phyloP scores from a whole-genome alignment of 1,140 invertebrate species.

The Drosophila chauvacae region DNA sequence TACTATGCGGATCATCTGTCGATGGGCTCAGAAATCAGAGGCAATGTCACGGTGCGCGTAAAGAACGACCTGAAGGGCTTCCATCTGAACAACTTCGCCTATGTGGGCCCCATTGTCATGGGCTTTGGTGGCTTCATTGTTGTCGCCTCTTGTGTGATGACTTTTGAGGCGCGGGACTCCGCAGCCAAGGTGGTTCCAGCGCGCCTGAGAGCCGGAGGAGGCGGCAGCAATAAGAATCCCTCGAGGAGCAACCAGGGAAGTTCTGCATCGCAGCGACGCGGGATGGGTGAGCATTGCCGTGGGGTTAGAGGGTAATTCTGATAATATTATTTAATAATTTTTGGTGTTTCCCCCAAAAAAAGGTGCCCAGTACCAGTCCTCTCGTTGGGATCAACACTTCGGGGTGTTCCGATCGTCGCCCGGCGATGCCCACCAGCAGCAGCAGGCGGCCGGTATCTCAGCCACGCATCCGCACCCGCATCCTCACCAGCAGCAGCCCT shows the following conservation, averaged over 20 bases:
- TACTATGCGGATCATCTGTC: conserved; percentile 94
- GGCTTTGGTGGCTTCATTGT: conserved; percentile 96
- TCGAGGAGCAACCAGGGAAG: conserved; percentile 84
- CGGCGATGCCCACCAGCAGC: conserved; percentile 77
- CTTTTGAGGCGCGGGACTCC: conserved; percentile 94
- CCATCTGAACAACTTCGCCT: conserved; percentile 95
- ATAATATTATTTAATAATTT: too few relatives aligned
- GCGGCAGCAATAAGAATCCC: conserved; percentile 76
- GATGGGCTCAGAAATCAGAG: conserved; percentile 89
- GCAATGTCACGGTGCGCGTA: conserved; percentile 90
- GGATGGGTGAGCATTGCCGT: conserved; percentile 77
- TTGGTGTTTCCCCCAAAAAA: background rate
- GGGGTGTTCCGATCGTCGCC: conserved; percentile 87
- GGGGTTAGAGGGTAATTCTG: too few relatives aligned
- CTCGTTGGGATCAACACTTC: conserved; percentile 87
- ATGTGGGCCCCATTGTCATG: conserved; percentile 96
- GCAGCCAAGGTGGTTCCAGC: conserved; percentile 94
- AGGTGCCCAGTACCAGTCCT: conserved; percentile 85
- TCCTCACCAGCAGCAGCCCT: conserved; percentile 67
- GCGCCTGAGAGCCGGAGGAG: conserved; percentile 86
- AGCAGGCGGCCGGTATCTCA: conserved; percentile 36
- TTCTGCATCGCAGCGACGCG: conserved; percentile 79
- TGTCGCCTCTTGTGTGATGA: conserved; percentile 97
- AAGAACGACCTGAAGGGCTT: conserved; percentile 92
- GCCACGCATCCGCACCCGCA: conserved; percentile 21